Evolutionary conservation across 2,888 invertebrate species (phyloP).

Genomic region (Papilio protenor): DNA sequence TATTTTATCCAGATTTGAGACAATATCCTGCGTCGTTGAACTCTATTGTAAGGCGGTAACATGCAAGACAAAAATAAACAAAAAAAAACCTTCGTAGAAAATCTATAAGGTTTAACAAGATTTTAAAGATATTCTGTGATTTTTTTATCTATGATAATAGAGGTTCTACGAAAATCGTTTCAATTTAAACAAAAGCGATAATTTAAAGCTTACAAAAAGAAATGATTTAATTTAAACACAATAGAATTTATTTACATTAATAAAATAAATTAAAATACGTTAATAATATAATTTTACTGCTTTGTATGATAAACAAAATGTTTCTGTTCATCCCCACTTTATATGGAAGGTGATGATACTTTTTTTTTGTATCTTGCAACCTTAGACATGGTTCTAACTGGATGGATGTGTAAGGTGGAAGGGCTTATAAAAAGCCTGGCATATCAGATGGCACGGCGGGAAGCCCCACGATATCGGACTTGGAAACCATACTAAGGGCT

Average conservation of each 20-base stretch:
- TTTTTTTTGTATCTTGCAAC: neutral
- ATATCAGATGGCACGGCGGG: conserved; percentile 57
- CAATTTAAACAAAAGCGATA: neutral
- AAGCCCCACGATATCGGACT: conserved; percentile 57
- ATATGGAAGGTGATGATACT: neutral
- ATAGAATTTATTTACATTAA: neutral
- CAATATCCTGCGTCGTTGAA: conserved; percentile 30
- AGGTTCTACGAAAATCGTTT: conserved; percentile 26
- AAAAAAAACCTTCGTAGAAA: conserved; percentile 21
- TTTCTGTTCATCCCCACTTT: neutral
- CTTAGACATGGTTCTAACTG: conserved; percentile 15
- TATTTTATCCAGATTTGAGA: conserved; percentile 30
- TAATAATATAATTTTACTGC: neutral
- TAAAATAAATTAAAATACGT: neutral
- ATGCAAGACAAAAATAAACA: neutral
- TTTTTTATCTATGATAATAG: neutral
- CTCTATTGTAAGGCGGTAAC: conserved; percentile 19
- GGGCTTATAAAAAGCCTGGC: conserved; percentile 46
- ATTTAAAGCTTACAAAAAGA: neutral
- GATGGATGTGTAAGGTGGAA: conserved; percentile 56
- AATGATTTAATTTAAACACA: neutral
- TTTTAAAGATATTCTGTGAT: neutral
- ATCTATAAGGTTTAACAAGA: neutral
- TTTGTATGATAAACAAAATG: neutral
- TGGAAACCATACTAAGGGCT: conserved; percentile 78